A percentile compares a stretch with the other conserved stretches of the same genome.
These are phyloP conservation scores for Pterostichus madidus DNA, from an alignment of 2,888 invertebrate genomes.

Conservation along the genomic window DNA sequence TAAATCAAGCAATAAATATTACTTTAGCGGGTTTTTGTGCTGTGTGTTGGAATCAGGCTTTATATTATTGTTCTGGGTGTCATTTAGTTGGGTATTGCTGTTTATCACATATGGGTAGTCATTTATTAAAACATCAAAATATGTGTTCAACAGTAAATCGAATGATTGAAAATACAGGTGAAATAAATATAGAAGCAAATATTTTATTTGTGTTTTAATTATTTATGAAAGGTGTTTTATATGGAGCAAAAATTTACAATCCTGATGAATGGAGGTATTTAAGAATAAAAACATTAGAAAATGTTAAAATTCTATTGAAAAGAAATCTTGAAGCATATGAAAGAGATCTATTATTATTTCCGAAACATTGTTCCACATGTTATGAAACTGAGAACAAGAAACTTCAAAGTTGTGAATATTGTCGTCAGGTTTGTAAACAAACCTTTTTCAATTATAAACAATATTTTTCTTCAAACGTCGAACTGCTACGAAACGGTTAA, in stretches of 20 bases:
- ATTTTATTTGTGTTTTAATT: background rate
- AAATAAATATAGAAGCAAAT: background rate
- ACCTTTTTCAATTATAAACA: slow-evolving; percentile 11
- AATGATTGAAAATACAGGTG: slow-evolving; percentile 55
- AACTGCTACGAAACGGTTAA: no score
- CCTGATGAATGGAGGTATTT: slow-evolving; percentile 61
- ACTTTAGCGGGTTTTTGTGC: slow-evolving; percentile 62
- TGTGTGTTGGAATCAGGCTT: slow-evolving; percentile 57
- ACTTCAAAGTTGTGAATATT: slow-evolving; percentile 80
- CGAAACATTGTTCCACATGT: slow-evolving; percentile 82
- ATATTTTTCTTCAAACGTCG: no score
- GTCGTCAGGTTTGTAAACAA: slow-evolving; percentile 78
- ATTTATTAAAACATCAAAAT: slow-evolving; percentile 40
- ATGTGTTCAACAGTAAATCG: slow-evolving; percentile 37
- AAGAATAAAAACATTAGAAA: slow-evolving; percentile 39
- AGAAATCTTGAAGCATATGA: slow-evolving; percentile 83
- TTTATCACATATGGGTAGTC: slow-evolving; percentile 60
- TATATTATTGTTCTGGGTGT: slow-evolving; percentile 56
- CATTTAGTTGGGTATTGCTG: slow-evolving; percentile 60
- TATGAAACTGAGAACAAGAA: slow-evolving; percentile 79
- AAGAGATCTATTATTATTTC: slow-evolving; percentile 84
- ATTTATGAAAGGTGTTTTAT: slow-evolving; percentile 41
- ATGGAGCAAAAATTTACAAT: slow-evolving; percentile 39
- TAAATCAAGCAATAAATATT: slow-evolving; percentile 44
- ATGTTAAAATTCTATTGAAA: slow-evolving; percentile 74